Evolutionary conservation across 2,797 vertebrate genomes (phyloP).

Genomic region (Carapus acus): DNA sequence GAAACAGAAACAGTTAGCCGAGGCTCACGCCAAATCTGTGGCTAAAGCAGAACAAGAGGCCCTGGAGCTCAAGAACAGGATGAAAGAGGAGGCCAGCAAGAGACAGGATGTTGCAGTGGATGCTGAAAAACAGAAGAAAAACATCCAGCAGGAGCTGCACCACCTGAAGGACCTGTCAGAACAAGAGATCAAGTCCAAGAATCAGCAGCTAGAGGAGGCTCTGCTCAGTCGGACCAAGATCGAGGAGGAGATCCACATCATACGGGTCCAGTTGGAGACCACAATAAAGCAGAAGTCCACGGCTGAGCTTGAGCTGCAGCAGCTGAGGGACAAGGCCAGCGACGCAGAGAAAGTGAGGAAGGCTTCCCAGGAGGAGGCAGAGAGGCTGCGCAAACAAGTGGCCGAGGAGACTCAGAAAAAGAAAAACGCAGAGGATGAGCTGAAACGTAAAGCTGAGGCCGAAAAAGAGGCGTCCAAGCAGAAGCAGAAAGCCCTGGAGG

Average conservation of each 20-base stretch:
- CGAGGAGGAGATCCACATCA: conserved; percentile 89
- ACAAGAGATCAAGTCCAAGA: conserved; percentile 86
- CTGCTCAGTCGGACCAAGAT: conserved; percentile 81
- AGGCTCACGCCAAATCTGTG: conserved; percentile 86
- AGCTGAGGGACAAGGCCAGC: conserved; percentile 73
- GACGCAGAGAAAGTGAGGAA: conserved; percentile 85
- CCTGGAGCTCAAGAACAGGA: conserved; percentile 79
- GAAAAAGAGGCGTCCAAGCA: conserved; percentile 87
- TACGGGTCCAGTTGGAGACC: conserved; percentile 83
- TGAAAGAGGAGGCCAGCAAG: conserved; percentile 86
- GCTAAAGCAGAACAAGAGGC: conserved; percentile 87
- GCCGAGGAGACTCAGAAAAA: conserved; percentile 91
- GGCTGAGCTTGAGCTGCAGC: conserved; percentile 78
- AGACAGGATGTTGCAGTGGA: conserved; percentile 85
- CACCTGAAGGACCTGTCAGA: conserved; percentile 85
- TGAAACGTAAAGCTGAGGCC: conserved; percentile 82
- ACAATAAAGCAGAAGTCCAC: conserved; percentile 79
- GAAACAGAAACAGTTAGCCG: conserved; percentile 88
- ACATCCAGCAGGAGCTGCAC: conserved; percentile 87
- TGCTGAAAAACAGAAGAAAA: conserved; percentile 87
- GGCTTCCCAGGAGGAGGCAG: conserved; percentile 86
- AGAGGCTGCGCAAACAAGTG: conserved; percentile 87
- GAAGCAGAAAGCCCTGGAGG: conserved; percentile 87
- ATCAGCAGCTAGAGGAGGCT: conserved; percentile 81
- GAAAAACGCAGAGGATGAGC: conserved; percentile 86